These are phyloP conservation scores for Brachionus koreanus DNA, from an alignment of 1,140 invertebrate genomes.

Conservation along the genomic window DNA sequence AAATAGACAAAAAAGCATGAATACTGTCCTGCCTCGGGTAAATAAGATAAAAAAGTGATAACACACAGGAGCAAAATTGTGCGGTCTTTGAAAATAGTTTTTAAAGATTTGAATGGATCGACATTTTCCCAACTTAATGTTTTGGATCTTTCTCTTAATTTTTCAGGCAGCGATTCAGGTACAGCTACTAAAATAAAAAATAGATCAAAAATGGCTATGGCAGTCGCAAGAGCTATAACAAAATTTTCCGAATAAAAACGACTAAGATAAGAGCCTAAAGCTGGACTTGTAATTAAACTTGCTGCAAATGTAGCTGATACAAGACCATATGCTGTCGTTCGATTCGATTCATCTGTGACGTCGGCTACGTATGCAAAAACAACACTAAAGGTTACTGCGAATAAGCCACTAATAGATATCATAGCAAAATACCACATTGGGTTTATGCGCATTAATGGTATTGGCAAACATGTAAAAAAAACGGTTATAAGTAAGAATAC, in stretches of 20 bases:
- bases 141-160: constrained; percentile 53
- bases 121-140: constrained; percentile 74
- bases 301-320: constrained; percentile 98
- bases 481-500: constrained; percentile 96
- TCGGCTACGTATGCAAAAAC: constrained; percentile 99
- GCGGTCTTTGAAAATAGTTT: constrained; percentile 25
- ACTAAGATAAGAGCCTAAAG: constrained; percentile 87
- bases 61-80: constrained; percentile 32
- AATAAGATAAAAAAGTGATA: constrained; percentile 45
- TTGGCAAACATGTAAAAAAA: constrained; percentile 97
- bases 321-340: constrained; percentile 90
- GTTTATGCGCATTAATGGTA: constrained; percentile 96
- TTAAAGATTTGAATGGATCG: constrained; percentile 73
- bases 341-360: constrained; percentile 93
- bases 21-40: constrained; percentile 84
- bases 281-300: constrained; percentile 91
- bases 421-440: constrained; percentile 99
- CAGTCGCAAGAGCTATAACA: constrained; percentile 86
- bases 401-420: constrained; percentile 96
- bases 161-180: constrained; percentile 90
- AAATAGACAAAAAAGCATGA: constrained; percentile 99
- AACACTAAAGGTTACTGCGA: constrained; percentile 92
- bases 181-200: constrained; percentile 96
- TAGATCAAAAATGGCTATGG: constrained; percentile 89
- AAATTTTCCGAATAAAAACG: constrained; percentile 81